These are phyloP conservation scores for Pandemis corylana DNA, from an alignment of 2,888 invertebrate species.

Conservation along the genomic window DNA sequence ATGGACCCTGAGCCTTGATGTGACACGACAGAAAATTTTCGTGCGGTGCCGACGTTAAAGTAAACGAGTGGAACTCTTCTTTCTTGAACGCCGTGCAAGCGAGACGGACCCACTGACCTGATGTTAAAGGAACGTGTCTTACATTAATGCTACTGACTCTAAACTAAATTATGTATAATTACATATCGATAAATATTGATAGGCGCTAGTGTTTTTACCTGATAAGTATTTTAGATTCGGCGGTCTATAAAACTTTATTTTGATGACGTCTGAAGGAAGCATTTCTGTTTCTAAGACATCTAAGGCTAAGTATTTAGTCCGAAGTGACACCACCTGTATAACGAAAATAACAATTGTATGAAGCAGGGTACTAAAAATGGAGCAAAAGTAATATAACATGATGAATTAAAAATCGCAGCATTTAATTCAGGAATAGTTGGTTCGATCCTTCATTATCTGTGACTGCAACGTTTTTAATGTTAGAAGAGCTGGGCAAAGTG, in stretches of 20 bases:
- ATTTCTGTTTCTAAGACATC: slow-evolving; percentile 97
- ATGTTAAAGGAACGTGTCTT: background rate
- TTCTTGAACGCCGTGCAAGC: slow-evolving; percentile 95
- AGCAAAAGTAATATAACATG: too few relatives aligned
- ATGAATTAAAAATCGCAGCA: too few relatives aligned
- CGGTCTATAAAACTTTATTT: slow-evolving; percentile 97
- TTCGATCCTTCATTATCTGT: too few relatives aligned
- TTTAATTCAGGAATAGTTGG: too few relatives aligned
- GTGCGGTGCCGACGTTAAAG: slow-evolving; percentile 97
- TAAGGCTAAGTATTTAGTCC: slow-evolving; percentile 95
- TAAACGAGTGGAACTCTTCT: slow-evolving; percentile 97
- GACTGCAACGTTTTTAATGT: too few relatives aligned
- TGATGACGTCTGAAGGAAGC: slow-evolving; percentile 96
- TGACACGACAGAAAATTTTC: slow-evolving; percentile 97
- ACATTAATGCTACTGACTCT: background rate
- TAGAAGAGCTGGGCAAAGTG: too few relatives aligned
- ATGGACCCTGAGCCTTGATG: slow-evolving; percentile 95
- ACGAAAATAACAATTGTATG: background rate
- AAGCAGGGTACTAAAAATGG: background rate
- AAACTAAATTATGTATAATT: too few relatives aligned
- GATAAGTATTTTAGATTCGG: slow-evolving; percentile 97
- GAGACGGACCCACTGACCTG: slow-evolving; percentile 96
- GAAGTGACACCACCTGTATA: slow-evolving; percentile 91
- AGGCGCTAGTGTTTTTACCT: slow-evolving; percentile 57
- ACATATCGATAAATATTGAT: background rate